Percentiles rank a stretch among this genome's conserved stretches.
These are phyloP conservation scores for Colinus virginianus DNA, from an alignment of 2,113 vertebrate species.

Conservation along the genomic window DNA sequence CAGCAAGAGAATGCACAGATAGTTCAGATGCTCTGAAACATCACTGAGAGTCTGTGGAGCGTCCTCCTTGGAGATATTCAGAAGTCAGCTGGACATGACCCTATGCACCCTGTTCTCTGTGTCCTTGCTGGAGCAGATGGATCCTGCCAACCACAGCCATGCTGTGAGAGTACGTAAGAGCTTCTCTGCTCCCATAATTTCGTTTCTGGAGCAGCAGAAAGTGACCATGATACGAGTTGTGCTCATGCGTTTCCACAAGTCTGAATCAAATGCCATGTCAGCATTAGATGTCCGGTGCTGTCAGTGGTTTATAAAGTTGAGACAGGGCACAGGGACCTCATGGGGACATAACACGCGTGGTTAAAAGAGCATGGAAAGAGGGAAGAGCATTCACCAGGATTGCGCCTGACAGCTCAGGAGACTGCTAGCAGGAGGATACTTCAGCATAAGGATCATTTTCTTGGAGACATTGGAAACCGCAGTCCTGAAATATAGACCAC, in stretches of 20 bases:
- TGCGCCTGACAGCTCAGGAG: neutral
- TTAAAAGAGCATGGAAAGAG: neutral
- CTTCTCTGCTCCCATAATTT: neutral
- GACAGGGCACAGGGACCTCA: neutral
- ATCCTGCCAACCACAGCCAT: neutral
- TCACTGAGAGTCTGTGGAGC: neutral
- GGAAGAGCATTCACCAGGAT: neutral
- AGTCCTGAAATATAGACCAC: neutral
- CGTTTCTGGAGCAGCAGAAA: neutral
- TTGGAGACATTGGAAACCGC: neutral
- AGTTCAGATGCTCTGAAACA: neutral
- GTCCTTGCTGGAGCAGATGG: neutral
- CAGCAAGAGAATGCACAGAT: neutral
- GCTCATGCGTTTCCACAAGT: rapidly evolving
- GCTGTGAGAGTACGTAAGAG: neutral
- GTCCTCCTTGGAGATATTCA: neutral
- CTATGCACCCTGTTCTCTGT: neutral
- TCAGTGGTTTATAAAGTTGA: neutral
- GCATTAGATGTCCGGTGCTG: neutral
- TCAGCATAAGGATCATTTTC: neutral
- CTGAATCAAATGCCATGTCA: rapidly evolving
- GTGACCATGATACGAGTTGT: rapidly evolving
- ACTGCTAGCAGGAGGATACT: neutral
- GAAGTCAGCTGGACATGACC: neutral
- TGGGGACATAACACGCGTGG: rapidly evolving